Percentiles rank a stretch among this genome's conserved stretches.
Conservation (phyloP, 2,888 invertebrate species). For the Drosophila subsilvestris region DNA sequence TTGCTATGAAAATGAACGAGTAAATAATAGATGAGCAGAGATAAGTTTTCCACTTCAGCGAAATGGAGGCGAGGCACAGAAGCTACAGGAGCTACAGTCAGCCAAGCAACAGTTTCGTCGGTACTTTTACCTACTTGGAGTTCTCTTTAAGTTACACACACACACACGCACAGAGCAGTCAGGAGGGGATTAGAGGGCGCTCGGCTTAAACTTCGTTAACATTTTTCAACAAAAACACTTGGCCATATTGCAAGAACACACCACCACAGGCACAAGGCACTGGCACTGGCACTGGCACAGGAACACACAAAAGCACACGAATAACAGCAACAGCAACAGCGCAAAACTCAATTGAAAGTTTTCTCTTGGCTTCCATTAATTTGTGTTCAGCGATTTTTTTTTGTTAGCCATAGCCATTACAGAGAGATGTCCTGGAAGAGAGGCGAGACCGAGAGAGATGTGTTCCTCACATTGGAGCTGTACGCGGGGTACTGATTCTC, state of each 20-base stretch:
- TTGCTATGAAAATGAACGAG: conserved; percentile 43
- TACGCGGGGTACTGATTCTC: conserved; percentile 74
- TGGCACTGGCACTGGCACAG: conserved; percentile 12
- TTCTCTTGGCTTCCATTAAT: conserved; percentile 43
- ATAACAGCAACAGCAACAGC: conserved; percentile 25
- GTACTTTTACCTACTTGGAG: conserved; percentile 27
- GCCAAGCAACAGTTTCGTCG: conserved; percentile 72
- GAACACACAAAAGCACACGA: conserved; percentile 13
- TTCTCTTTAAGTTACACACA: conserved; percentile 5
- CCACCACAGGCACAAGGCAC: conserved; percentile 21
- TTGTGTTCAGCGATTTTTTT: conserved; percentile 35
- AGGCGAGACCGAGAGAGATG: conserved; percentile 9
- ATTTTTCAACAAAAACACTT: conserved; percentile 42
- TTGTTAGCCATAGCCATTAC: conserved; percentile 5
- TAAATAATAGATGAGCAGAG: conserved; percentile 41
- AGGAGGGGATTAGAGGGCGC: conserved; percentile 19
- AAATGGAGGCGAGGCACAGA: conserved; percentile 13
- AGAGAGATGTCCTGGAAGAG: conserved; percentile 29
- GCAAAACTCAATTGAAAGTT: conserved; percentile 50
- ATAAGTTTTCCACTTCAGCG: conserved; percentile 26
- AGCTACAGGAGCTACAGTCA: conserved; percentile 15
- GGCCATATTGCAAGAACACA: conserved; percentile 44
- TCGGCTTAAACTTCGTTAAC: conserved; percentile 27
- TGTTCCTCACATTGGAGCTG: conserved; percentile 66
- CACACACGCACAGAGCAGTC: conserved; percentile 13